Evolutionary conservation across 2,888 invertebrate species (phyloP), one percentile per base, ranked within the genome.

Genomic region (Oligia fasciuncula): DNA sequence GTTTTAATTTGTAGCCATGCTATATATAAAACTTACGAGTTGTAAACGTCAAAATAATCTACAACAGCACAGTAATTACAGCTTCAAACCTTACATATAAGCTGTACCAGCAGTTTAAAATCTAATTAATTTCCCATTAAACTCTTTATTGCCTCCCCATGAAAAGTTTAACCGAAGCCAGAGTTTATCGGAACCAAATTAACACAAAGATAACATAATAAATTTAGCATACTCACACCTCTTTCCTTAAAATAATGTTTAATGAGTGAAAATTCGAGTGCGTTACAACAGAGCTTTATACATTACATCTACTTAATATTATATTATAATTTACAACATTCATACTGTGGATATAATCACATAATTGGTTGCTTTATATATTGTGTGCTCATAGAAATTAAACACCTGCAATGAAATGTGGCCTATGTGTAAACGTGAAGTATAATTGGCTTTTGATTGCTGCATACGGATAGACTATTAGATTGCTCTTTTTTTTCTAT

Each of bases 311-410:
- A 92, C 86, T 90, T 91, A 90, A 86, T 81, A 79, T 89, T 91
- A 91, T 87, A 83, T 90, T 91, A 89, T 93, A 93, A 91, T 92
- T 92, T 94, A 95, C 94, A 94, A 94, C 93, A 95, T 94, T 92
- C 87, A 94, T 91, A 91, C 90, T 92, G 91, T 88, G 91, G 93
- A 92, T 93, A 92, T 93, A 93, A 91, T 92, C 87, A 93, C 90
- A 91, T 92, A 91, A 91, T 91, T 91, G 90, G 90, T 92, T 93
- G 91, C 88, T 65, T 90, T 92, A 92, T 90, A 90, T 91, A 87
- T 87, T 88, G 90, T 92, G 95, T 95, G 95, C 95, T 91, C 87
- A 85, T 91, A 91, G 80, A 90, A 88, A 91, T 88, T 80, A 92
- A 89, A 88, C 84, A 88, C 81, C 78, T 87, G 90, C 86, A 89